Evolutionary conservation across 2,797 vertebrate species (phyloP).

Genomic region (Artibeus lituratus): DNA sequence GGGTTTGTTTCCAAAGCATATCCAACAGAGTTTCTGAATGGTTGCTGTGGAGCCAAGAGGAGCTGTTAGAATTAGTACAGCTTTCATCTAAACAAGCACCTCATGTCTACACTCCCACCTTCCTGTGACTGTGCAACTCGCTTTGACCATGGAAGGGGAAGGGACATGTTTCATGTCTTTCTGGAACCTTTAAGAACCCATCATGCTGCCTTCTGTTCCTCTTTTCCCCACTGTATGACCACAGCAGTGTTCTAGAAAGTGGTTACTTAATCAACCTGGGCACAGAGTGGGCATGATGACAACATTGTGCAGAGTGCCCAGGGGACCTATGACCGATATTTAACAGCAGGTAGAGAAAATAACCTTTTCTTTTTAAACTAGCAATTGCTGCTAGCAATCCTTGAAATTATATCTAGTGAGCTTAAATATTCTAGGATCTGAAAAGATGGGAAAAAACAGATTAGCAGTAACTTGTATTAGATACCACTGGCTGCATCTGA

Average conservation of each 20-base stretch:
- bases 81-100: accelerated
- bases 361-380: neutral
- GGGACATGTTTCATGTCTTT: neutral
- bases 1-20: neutral
- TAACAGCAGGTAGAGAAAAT: neutral
- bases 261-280: neutral
- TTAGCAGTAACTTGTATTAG: neutral
- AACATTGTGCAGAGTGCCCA: neutral
- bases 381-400: neutral
- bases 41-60: neutral
- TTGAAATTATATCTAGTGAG: neutral
- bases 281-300: neutral
- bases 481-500: neutral
- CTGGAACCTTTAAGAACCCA: neutral
- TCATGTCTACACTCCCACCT: no score
- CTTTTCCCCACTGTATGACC: neutral
- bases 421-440: neutral
- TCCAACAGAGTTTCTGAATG: neutral
- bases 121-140: neutral
- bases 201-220: neutral
- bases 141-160: neutral
- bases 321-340: neutral
- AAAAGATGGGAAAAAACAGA: neutral
- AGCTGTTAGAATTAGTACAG: neutral
- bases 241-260: neutral